Conservation (phyloP, 2,113 vertebrate genomes). For the Ctenomys sociabilis region DNA sequence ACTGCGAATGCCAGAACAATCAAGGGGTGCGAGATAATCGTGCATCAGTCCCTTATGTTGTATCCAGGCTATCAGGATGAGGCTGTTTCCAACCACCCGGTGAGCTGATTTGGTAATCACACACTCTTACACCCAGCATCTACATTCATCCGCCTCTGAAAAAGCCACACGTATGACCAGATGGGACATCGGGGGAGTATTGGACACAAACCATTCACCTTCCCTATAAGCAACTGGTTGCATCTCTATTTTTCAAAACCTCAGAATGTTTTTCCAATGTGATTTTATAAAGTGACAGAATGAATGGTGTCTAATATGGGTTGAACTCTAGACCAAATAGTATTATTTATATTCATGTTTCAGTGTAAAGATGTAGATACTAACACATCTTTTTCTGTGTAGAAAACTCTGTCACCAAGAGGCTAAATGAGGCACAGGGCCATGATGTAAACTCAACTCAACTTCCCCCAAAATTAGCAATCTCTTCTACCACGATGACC, state of each 20-base stretch:
- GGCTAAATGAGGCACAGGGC: not conserved
- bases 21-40: no score
- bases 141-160: no score
- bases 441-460: not conserved
- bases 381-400: not conserved
- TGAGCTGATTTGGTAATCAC: no score
- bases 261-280: not conserved
- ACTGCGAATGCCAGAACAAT: no score
- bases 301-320: not conserved
- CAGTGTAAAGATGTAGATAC: not conserved
- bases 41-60: no score
- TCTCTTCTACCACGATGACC: not conserved
- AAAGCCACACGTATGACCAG: no score
- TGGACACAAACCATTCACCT: not conserved
- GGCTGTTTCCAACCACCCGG: no score
- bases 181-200: not conserved
- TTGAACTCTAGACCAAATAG: not conserved
- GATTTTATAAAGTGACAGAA: not conserved
- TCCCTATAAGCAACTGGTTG: not conserved
- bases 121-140: no score
- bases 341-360: not conserved
- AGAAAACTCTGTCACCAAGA: not conserved
- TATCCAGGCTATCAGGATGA: no score
- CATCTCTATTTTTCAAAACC: conserved; percentile 17
- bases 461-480: not conserved